A percentile compares a stretch with the other conserved stretches of the same genome.
phyloP scores from a whole-genome alignment of 2,888 invertebrate species.

The Euplexia lucipara region DNA sequence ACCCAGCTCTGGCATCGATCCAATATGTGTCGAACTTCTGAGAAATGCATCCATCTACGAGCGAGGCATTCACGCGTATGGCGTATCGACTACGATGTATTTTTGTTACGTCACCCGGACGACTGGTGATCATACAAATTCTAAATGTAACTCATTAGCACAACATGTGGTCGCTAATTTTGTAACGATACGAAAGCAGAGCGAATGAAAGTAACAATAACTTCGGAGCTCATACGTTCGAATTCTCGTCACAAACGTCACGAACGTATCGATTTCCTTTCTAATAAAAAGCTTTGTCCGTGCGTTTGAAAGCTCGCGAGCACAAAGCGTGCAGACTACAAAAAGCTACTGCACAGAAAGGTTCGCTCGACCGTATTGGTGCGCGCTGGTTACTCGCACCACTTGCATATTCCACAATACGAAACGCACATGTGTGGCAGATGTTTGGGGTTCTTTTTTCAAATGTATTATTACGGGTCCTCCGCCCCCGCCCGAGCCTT shows the following conservation, averaged over 20 bases:
- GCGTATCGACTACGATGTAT: slow-evolving; percentile 67
- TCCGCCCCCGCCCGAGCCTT: slow-evolving; percentile 72
- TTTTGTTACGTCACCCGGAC: slow-evolving; percentile 68
- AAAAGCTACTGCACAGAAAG: slow-evolving; percentile 87
- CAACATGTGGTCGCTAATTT: slow-evolving; percentile 56
- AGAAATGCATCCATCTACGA: slow-evolving; percentile 82
- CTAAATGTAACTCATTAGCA: slow-evolving; percentile 63
- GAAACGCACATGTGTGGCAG: slow-evolving; percentile 88
- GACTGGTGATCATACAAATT: slow-evolving; percentile 57
- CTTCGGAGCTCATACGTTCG: slow-evolving; percentile 51
- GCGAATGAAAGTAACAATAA: slow-evolving; percentile 54
- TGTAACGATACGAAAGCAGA: slow-evolving; percentile 59
- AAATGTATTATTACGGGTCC: slow-evolving; percentile 84
- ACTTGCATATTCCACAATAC: slow-evolving; percentile 86
- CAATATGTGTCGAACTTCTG: slow-evolving; percentile 82
- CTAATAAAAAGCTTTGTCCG: slow-evolving; percentile 83
- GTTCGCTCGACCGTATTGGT: slow-evolving; percentile 77
- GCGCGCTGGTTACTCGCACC: slow-evolving; percentile 80
- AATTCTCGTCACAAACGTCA: slow-evolving; percentile 72
- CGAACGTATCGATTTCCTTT: slow-evolving; percentile 85
- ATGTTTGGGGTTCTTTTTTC: slow-evolving; percentile 89
- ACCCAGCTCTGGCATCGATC: slow-evolving; percentile 78
- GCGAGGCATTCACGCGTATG: slow-evolving; percentile 71
- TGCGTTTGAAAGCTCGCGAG: slow-evolving; percentile 81
- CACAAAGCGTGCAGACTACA: slow-evolving; percentile 88